Evolutionary conservation across 2,797 vertebrate species (phyloP).

Genomic region (Channa striata): DNA sequence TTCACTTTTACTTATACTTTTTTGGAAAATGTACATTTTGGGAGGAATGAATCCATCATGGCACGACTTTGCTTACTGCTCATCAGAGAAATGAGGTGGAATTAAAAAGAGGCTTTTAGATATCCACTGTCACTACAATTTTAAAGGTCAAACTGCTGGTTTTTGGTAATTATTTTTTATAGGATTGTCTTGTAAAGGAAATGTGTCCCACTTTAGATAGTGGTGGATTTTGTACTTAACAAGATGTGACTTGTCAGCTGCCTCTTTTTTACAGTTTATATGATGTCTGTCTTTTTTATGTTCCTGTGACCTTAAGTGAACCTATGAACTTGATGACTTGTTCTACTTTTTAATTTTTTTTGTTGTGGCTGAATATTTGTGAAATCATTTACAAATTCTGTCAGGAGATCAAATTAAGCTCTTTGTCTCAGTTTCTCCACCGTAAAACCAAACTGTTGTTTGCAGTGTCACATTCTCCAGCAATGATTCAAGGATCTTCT

Average conservation of each 20-base stretch:
- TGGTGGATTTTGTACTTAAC: no score
- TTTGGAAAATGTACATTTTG: no score
- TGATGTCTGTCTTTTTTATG: not conserved
- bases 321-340: not conserved
- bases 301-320: not conserved
- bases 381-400: not conserved
- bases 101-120: not conserved
- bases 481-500: not conserved
- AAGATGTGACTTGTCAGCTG: not conserved
- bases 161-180: conserved; percentile 2
- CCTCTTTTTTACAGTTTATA: not conserved
- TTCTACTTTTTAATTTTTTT: not conserved
- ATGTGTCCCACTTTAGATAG: not conserved
- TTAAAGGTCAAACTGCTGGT: not conserved
- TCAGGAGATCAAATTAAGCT: not conserved
- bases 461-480: not conserved
- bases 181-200: conserved; percentile 3
- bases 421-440: not conserved
- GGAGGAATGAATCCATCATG: conserved; percentile 1
- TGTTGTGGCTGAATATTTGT: not conserved
- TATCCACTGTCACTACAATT: not conserved
- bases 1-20: no score
- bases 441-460: not conserved
- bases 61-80: not conserved
- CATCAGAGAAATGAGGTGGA: conserved; percentile 1